These are phyloP conservation scores for Syrphus vitripennis DNA, from an alignment of 2,888 invertebrate genomes.

Conservation along the genomic window DNA sequence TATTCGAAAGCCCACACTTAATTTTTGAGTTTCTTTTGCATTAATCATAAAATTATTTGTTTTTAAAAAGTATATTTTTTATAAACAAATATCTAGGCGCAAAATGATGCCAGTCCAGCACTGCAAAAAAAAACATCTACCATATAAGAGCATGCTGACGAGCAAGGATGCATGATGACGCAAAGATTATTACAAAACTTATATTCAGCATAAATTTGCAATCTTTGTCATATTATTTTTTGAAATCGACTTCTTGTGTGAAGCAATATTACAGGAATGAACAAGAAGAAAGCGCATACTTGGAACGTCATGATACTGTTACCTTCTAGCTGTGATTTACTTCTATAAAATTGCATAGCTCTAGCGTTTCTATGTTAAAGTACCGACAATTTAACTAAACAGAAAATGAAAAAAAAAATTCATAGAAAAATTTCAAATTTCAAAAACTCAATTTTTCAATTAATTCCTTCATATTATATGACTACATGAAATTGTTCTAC, in stretches of 20 bases:
- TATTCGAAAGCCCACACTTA: too few relatives aligned
- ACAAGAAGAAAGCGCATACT: background rate
- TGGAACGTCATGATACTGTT: slow-evolving; percentile 40
- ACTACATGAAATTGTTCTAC: too few relatives aligned
- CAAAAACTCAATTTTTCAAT: too few relatives aligned
- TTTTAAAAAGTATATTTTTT: too few relatives aligned
- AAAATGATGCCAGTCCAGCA: background rate
- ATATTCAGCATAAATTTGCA: slow-evolving; percentile 70
- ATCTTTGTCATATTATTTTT: slow-evolving; percentile 45
- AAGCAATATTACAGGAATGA: background rate
- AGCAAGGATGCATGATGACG: slow-evolving; percentile 45
- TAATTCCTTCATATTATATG: too few relatives aligned
- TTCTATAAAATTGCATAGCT: too few relatives aligned
- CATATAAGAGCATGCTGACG: slow-evolving; percentile 36
- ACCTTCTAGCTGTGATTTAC: slow-evolving; percentile 28
- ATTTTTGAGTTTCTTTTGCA: too few relatives aligned
- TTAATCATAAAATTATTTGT: too few relatives aligned
- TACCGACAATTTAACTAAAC: too few relatives aligned
- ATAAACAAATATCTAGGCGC: background rate
- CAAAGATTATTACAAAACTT: slow-evolving; percentile 59
- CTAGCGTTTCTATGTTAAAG: too few relatives aligned
- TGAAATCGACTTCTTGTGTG: slow-evolving; percentile 21
- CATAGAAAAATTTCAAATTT: too few relatives aligned
- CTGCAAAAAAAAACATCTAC: background rate
- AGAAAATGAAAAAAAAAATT: too few relatives aligned